phyloP scores from a whole-genome alignment of 1,140 invertebrate genomes.

The Elysia chlorotica region DNA sequence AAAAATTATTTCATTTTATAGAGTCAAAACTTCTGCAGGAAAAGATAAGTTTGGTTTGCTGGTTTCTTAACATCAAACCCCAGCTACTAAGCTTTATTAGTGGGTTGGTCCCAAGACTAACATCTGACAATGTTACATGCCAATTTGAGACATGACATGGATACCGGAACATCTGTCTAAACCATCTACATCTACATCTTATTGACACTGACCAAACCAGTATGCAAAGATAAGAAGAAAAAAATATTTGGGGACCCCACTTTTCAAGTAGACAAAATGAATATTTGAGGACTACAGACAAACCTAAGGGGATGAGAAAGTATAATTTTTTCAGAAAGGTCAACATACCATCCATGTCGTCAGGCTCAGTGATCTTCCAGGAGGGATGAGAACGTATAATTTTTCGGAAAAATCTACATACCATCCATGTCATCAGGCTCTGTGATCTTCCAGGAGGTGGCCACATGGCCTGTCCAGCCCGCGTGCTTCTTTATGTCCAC shows the following conservation, averaged over 20 bases:
- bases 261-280: too few species aligned
- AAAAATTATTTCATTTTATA: too few species aligned
- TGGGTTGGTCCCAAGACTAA: too few species aligned
- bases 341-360: conserved; percentile 42
- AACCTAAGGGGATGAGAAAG: neutral
- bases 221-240: neutral
- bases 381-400: conserved; percentile 62
- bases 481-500: conserved; percentile 82
- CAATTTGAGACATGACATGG: neutral
- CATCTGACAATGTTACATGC: neutral
- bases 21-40: too few species aligned
- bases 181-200: too few species aligned
- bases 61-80: too few species aligned
- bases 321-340: neutral
- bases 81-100: too few species aligned
- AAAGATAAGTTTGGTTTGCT: too few species aligned
- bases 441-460: conserved; percentile 74
- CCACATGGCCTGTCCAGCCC: conserved; percentile 87
- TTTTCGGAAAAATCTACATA: conserved; percentile 21
- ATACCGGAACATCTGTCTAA: too few species aligned
- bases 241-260: too few species aligned
- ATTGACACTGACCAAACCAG: too few species aligned
- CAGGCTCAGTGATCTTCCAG: conserved; percentile 67
- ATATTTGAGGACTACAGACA: neutral
- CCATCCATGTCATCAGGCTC: conserved; percentile 48